phyloP scores from a whole-genome alignment of 2,797 vertebrate species.

The Sebastes cheni region DNA sequence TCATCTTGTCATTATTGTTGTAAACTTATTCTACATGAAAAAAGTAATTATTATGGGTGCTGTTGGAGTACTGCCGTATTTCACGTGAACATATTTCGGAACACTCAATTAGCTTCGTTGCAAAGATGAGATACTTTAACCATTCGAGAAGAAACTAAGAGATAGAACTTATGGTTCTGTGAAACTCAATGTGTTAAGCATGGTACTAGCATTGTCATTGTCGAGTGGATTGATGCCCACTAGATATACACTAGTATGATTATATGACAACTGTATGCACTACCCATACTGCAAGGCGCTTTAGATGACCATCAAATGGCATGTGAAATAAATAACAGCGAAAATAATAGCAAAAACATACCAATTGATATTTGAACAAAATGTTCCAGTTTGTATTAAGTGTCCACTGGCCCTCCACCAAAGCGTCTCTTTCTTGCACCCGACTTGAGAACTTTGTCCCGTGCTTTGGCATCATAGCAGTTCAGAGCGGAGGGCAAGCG shows the following conservation, averaged over 20 bases:
- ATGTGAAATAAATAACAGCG: conserved; percentile 70
- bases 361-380: conserved; percentile 52
- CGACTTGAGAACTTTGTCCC: conserved; percentile 3
- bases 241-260: conserved; percentile 14
- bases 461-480: conserved; percentile 65
- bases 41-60: not conserved
- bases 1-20: conserved; percentile 32
- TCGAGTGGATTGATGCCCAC: not conserved
- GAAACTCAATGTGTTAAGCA: conserved; percentile 29
- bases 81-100: not conserved
- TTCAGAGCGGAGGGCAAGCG: conserved; percentile 35
- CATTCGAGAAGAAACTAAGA: conserved; percentile 23
- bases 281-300: conserved; percentile 56
- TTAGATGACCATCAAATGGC: conserved; percentile 51
- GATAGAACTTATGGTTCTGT: conserved; percentile 10
- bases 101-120: not conserved
- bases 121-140: conserved; percentile 5
- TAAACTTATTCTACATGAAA: conserved; percentile 27
- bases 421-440: conserved; percentile 13
- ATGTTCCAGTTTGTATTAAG: conserved; percentile 32
- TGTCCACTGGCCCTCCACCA: conserved; percentile 17
- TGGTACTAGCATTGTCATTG: not conserved
- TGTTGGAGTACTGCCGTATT: not conserved
- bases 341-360: conserved; percentile 57
- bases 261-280: conserved; percentile 39